These are phyloP conservation scores for Pachycephus smyrnensis DNA, from an alignment of 2,888 invertebrate species.

Conservation along the genomic window DNA sequence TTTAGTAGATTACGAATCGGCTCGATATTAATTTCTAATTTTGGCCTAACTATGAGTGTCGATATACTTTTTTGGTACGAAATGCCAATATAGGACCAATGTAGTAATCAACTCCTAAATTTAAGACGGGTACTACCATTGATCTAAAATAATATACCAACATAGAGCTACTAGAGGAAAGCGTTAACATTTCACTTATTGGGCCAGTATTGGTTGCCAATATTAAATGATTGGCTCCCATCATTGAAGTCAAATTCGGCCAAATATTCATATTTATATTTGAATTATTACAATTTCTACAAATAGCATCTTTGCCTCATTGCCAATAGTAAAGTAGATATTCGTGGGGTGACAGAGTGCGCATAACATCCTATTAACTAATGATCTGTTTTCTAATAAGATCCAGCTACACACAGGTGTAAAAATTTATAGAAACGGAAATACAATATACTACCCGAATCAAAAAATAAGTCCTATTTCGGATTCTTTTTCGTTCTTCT, in stretches of 20 bases:
- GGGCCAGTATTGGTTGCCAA: background rate
- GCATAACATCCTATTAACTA: background rate
- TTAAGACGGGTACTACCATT: background rate
- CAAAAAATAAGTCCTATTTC: too few species aligned
- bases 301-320: too few species aligned
- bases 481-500: too few species aligned
- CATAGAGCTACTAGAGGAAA: background rate
- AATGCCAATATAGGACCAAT: background rate
- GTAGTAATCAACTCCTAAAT: background rate
- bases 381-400: background rate
- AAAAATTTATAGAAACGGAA: background rate
- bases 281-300: background rate
- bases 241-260: background rate
- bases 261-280: background rate
- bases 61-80: background rate
- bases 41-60: background rate
- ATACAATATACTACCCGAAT: background rate
- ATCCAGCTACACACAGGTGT: background rate
- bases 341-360: too few species aligned
- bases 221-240: background rate
- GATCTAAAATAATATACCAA: background rate
- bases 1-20: background rate
- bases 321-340: too few species aligned
- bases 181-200: background rate
- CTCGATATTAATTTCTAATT: background rate